Conservation (phyloP, 2,113 vertebrate species). For the Chlamydotis undulata region DNA sequence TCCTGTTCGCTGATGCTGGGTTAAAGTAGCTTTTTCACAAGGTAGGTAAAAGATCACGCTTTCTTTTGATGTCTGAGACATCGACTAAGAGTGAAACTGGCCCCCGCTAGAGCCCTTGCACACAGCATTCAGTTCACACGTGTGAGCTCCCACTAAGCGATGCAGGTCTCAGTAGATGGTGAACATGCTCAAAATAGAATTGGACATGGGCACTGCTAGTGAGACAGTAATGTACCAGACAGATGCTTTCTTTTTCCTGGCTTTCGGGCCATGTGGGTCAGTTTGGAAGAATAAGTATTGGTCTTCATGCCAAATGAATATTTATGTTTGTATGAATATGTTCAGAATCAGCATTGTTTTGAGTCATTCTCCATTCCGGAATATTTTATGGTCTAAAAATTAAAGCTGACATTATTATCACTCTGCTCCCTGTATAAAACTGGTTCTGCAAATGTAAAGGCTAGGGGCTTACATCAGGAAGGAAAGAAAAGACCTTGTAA, state of each 20-base stretch:
- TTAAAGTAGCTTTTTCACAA: not conserved
- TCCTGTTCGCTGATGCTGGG: not conserved
- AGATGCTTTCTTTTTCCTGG: not conserved
- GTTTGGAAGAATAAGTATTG: not conserved
- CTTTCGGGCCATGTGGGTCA: not conserved
- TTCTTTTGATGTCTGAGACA: not conserved
- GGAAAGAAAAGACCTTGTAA: not conserved
- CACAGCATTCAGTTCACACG: not conserved
- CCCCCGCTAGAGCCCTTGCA: not conserved
- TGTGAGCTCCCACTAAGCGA: not conserved
- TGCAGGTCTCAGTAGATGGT: not conserved
- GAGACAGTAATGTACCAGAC: not conserved
- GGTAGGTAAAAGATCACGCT: not conserved
- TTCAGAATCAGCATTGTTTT: not conserved
- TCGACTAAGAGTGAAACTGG: not conserved
- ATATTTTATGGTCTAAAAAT: not conserved
- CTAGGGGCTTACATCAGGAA: not conserved
- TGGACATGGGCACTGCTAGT: not conserved
- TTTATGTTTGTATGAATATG: not conserved
- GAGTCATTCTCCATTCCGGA: not conserved
- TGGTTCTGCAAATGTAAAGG: not conserved
- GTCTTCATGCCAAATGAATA: not conserved
- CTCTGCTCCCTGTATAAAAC: not conserved
- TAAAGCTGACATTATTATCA: not conserved
- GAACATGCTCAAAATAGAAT: not conserved